These are phyloP conservation scores for human DNA, from an alignment of 2,113 vertebrate species.

Conservation along the genomic window DNA sequence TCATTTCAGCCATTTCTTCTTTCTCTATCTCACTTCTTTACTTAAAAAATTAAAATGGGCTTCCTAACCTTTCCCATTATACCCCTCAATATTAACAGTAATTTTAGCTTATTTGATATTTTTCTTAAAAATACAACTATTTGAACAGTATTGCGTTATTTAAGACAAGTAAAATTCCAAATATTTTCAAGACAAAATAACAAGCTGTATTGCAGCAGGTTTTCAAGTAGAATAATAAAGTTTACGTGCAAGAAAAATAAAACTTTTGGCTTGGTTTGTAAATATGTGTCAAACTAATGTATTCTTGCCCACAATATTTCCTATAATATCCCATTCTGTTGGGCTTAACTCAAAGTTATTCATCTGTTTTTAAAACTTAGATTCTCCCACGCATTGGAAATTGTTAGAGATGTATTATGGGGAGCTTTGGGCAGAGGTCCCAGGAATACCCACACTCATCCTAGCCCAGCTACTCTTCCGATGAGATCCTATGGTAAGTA, in stretches of 20 bases:
- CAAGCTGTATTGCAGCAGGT: neutral
- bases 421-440: neutral
- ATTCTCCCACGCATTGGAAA: neutral
- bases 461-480: neutral
- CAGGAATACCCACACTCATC: neutral
- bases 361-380: neutral
- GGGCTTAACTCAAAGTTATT: neutral
- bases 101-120: neutral
- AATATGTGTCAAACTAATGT: neutral
- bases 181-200: neutral
- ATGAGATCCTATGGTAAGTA: neutral
- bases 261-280: neutral
- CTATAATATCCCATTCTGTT: neutral
- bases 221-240: neutral
- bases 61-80: neutral
- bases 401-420: neutral
- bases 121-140: neutral
- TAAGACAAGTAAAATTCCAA: conserved; percentile 1
- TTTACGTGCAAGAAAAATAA: neutral
- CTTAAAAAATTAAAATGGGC: neutral
- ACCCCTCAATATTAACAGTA: neutral
- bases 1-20: neutral
- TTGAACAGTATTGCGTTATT: neutral
- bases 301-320: neutral
- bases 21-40: neutral